Percentiles rank a stretch among this genome's conserved stretches.
phyloP scores from a whole-genome alignment of 2,888 invertebrate species.

The Melangyna quadrimaculata region DNA sequence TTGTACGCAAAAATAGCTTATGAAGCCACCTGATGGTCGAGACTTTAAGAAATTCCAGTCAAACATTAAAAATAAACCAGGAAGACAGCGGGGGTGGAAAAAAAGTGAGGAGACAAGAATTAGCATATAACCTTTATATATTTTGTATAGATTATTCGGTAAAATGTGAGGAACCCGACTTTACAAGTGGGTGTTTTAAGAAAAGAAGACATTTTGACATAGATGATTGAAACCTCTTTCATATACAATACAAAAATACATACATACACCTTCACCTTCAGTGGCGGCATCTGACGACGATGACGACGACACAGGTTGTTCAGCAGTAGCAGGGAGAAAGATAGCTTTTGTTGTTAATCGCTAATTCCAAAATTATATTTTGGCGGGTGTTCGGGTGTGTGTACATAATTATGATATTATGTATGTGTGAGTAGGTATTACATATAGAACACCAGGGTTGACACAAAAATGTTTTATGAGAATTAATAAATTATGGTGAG shows the following conservation, averaged over 20 bases:
- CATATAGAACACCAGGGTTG: constrained; percentile 1
- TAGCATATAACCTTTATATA: neutral
- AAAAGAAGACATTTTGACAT: neutral
- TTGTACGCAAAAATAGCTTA: neutral
- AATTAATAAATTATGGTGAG: constrained; percentile 12
- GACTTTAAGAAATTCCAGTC: constrained; percentile 15
- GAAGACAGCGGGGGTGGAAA: neutral
- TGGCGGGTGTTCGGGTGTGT: neutral
- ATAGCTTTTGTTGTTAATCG: constrained; percentile 3
- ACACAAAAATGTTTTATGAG: constrained; percentile 21
- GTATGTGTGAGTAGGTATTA: neutral
- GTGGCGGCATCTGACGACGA: no score
- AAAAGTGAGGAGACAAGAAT: neutral
- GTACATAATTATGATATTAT: neutral
- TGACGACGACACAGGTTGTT: neutral
- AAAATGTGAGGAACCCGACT: neutral
- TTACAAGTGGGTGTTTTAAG: constrained; percentile 2
- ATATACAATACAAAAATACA: no score
- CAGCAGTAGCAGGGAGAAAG: neutral
- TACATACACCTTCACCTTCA: neutral
- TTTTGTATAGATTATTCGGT: neutral
- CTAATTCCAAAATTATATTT: constrained; percentile 14
- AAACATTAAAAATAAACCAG: neutral
- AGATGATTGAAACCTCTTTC: neutral
- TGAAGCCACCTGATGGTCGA: constrained; percentile 34